These are phyloP conservation scores for Julus scanicus DNA, from an alignment of 2,888 invertebrate species.

Conservation along the genomic window DNA sequence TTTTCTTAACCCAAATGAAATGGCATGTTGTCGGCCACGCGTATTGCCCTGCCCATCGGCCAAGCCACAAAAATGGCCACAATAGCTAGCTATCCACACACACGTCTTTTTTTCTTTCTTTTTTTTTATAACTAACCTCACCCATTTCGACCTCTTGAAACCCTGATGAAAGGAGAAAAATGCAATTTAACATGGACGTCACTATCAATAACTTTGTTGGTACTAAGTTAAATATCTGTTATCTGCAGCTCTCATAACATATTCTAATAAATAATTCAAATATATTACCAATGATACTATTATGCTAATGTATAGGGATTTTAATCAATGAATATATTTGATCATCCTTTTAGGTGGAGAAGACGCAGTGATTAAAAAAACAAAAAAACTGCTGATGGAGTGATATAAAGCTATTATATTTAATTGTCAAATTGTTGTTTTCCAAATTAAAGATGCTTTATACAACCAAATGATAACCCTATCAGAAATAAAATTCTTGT, in stretches of 20 bases:
- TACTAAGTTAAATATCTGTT: no score
- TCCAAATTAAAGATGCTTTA: not conserved
- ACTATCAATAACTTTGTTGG: not conserved
- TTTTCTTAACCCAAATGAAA: slow-evolving; percentile 34
- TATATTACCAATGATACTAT: no score
- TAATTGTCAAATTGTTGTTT: not conserved
- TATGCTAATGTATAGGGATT: no score
- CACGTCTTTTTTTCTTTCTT: not conserved
- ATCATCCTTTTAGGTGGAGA: not conserved
- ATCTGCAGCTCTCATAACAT: no score
- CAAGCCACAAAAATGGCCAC: slow-evolving; percentile 21
- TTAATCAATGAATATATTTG: not conserved
- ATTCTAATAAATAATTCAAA: no score
- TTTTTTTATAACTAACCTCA: not conserved
- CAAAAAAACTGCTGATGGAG: not conserved
- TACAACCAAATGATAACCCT: not conserved
- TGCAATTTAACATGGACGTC: not conserved
- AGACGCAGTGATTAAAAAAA: no score
- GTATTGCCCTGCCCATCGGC: slow-evolving; percentile 35
- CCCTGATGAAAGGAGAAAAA: not conserved
- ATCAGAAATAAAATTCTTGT: not conserved
- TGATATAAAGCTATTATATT: not conserved
- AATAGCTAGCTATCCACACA: not conserved
- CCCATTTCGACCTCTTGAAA: not conserved
- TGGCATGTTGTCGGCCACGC: not conserved